These are phyloP conservation scores for Halcyon malimbica DNA, from an alignment of 2,113 vertebrate species.

Conservation along the genomic window DNA sequence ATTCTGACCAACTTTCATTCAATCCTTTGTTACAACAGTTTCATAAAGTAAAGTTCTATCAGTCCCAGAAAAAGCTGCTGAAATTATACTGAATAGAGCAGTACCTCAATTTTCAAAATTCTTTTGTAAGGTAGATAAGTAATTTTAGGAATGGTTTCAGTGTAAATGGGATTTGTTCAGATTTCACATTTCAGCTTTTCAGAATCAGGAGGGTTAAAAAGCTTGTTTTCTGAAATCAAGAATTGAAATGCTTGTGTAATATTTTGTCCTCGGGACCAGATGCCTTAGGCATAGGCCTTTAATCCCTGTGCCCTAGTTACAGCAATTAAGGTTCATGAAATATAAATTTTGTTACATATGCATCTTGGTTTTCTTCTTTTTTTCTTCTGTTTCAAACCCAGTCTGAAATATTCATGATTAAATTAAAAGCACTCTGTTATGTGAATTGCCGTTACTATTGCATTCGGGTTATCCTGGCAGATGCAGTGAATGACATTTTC, in stretches of 20 bases:
- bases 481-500: neutral
- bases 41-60: neutral
- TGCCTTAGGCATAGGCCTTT: slow-evolving; percentile 6
- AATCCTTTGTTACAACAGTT: neutral
- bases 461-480: neutral
- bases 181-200: neutral
- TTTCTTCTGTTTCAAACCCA: slow-evolving; percentile 25
- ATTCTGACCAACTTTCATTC: neutral
- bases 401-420: slow-evolving; percentile 44
- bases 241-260: neutral
- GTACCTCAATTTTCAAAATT: neutral
- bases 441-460: neutral
- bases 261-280: slow-evolving; percentile 4
- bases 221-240: neutral
- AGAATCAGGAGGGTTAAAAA: neutral
- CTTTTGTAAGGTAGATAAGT: neutral
- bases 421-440: neutral
- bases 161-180: neutral
- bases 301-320: slow-evolving; percentile 48
- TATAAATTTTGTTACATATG: slow-evolving; percentile 30
- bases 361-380: slow-evolving; percentile 2
- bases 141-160: neutral
- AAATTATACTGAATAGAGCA: neutral
- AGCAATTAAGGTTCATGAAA: slow-evolving; percentile 63
- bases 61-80: neutral